Percentiles rank a stretch among this genome's conserved stretches.
phyloP scores from a whole-genome alignment of 1,140 invertebrate species.

The Anagrus nilaparvatae region DNA sequence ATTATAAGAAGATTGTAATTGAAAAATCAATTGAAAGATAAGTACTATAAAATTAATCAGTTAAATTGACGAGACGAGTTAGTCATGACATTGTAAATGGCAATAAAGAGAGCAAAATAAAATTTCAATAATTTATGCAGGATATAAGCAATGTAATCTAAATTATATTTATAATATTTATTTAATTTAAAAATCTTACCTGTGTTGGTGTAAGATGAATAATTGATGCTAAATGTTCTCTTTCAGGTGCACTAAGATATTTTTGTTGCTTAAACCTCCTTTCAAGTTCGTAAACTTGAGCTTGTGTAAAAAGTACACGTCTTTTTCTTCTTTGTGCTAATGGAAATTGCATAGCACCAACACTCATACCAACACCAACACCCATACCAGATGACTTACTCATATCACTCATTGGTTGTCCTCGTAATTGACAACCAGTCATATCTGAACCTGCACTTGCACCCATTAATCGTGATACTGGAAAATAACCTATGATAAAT shows the following conservation, averaged over 20 bases:
- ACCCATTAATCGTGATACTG: constrained; percentile 84
- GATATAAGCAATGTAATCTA: too few relatives aligned
- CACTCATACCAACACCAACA: constrained; percentile 65
- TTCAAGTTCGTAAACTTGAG: constrained; percentile 97
- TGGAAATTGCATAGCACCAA: constrained; percentile 86
- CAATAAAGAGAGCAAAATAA: too few relatives aligned
- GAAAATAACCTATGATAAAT: too few relatives aligned
- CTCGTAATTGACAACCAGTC: constrained; percentile 43
- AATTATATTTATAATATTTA: too few relatives aligned
- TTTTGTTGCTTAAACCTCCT: constrained; percentile 91
- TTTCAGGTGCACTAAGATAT: constrained; percentile 92
- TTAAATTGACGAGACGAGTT: too few relatives aligned
- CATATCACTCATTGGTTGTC: constrained; percentile 79
- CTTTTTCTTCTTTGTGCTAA: constrained; percentile 85
- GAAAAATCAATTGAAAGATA: too few relatives aligned
- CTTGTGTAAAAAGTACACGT: constrained; percentile 94
- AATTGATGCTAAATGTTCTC: constrained; percentile 89
- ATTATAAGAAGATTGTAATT: too few relatives aligned
- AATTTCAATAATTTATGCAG: too few relatives aligned
- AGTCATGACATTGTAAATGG: too few relatives aligned
- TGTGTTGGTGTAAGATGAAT: constrained; percentile 92
- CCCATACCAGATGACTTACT: constrained; percentile 53
- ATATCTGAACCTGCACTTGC: constrained; percentile 56
- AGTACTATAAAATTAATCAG: too few relatives aligned
- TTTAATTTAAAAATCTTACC: too few relatives aligned